Conservation (phyloP, 1,140 invertebrate species). For the Drosophila kanapiae region DNA sequence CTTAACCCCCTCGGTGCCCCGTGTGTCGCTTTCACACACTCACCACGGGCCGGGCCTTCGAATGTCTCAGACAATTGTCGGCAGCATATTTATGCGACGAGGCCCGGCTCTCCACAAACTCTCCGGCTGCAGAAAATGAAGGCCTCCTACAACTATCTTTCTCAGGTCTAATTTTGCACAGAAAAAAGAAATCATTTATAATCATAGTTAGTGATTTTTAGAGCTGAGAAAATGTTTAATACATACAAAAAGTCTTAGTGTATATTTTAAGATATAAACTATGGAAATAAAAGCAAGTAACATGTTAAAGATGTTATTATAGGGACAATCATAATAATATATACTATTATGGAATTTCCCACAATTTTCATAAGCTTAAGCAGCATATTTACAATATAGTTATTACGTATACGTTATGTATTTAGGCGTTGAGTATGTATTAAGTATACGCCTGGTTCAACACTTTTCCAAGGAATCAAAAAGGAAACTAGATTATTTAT, state of each 20-base stretch:
- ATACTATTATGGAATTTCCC: no score
- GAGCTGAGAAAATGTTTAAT: no score
- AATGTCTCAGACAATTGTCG: constrained; percentile 79
- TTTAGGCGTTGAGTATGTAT: background rate
- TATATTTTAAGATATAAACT: background rate
- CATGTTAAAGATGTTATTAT: no score
- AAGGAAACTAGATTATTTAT: no score
- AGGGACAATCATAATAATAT: background rate
- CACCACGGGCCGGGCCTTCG: constrained; percentile 44
- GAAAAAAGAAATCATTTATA: background rate
- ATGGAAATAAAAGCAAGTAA: no score
- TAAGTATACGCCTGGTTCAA: background rate
- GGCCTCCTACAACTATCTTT: constrained; percentile 14
- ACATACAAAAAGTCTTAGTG: no score
- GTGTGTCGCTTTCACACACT: constrained; percentile 28
- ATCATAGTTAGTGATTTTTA: background rate
- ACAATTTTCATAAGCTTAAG: no score
- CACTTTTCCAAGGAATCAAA: no score
- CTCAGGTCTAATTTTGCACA: constrained; percentile 21
- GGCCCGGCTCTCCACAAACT: constrained; percentile 31
- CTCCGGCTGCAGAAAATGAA: background rate
- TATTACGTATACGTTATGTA: background rate
- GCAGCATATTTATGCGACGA: constrained; percentile 75
- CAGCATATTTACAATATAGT: background rate
- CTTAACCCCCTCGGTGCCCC: constrained; percentile 8